These are phyloP conservation scores for Tethea ocularis DNA, from an alignment of 2,888 invertebrate genomes.

Conservation along the genomic window DNA sequence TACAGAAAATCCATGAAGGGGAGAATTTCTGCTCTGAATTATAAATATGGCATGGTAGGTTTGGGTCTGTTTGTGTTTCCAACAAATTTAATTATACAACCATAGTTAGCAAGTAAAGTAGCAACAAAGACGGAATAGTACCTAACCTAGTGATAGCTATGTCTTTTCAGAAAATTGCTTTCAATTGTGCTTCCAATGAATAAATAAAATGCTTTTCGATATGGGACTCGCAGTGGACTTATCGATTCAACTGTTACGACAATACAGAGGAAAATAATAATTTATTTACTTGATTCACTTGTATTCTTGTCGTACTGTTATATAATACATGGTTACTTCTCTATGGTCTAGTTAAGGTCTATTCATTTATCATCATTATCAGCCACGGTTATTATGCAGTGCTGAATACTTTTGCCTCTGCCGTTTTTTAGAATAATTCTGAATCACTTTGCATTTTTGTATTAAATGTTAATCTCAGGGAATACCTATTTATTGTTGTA, in stretches of 20 bases:
- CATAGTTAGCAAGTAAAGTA: not conserved
- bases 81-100: not conserved
- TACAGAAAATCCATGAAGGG: not conserved
- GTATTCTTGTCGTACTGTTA: not conserved
- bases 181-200: not conserved
- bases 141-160: not conserved
- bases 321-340: not conserved
- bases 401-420: too few species aligned
- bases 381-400: too few species aligned
- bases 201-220: not conserved
- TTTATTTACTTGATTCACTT: not conserved
- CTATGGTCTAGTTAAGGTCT: not conserved
- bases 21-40: not conserved
- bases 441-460: too few species aligned
- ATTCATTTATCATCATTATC: not conserved
- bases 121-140: not conserved
- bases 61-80: not conserved
- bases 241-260: not conserved
- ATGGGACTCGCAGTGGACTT: slow-evolving; percentile 1
- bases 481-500: too few species aligned
- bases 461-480: too few species aligned
- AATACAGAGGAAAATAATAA: not conserved
- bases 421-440: too few species aligned
- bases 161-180: not conserved
- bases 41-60: not conserved